A percentile compares a stretch with the other conserved stretches of the same genome.
Conservation (phyloP, 2,113 vertebrate species). For the Eubucco bourcierii region DNA sequence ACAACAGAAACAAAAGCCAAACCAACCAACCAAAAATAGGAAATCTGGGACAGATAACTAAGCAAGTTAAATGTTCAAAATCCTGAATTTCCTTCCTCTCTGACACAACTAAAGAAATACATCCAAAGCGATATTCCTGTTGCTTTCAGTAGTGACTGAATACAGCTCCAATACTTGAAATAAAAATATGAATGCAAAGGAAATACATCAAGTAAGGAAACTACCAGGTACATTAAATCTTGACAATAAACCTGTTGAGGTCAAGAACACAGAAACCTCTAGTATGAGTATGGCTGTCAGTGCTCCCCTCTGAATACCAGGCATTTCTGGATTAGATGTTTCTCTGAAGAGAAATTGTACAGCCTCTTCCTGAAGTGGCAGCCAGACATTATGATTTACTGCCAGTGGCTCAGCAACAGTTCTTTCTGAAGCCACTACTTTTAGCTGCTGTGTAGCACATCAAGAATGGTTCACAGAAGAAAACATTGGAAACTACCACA, state of each 20-base stretch:
- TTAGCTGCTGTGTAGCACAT: accelerated
- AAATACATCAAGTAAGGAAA: neutral
- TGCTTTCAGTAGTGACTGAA: neutral
- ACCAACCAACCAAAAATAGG: neutral
- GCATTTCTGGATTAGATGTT: neutral
- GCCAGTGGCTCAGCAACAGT: neutral
- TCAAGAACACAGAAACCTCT: neutral
- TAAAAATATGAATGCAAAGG: neutral
- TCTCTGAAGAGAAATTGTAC: neutral
- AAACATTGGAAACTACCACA: neutral
- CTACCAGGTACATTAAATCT: neutral
- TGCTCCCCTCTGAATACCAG: neutral
- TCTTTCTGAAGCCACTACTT: neutral
- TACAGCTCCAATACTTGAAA: neutral
- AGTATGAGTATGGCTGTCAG: accelerated
- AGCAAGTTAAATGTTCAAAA: neutral
- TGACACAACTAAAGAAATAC: neutral
- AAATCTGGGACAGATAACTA: neutral
- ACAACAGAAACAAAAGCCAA: too few species aligned
- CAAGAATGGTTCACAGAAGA: neutral
- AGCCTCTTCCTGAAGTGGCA: neutral
- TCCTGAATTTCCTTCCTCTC: neutral
- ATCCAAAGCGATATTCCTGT: neutral
- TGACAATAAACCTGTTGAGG: neutral
- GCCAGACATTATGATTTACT: neutral